phyloP scores from a whole-genome alignment of 2,113 vertebrate genomes.

The Strigops habroptila region DNA sequence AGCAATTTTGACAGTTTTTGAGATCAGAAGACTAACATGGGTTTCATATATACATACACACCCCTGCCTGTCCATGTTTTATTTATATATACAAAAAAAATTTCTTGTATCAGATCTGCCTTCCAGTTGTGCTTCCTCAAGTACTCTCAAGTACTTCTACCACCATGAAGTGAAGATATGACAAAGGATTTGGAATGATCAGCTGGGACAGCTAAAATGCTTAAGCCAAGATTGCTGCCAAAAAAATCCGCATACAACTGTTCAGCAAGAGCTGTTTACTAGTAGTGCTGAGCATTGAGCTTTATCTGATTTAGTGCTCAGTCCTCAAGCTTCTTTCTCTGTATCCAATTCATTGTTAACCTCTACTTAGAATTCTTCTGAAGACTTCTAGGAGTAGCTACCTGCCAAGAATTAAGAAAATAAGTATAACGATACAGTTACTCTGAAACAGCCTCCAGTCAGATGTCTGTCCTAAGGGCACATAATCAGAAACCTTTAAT shows the following conservation, averaged over 20 bases:
- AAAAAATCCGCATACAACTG: not conserved
- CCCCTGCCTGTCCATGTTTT: not conserved
- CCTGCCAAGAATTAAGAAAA: not conserved
- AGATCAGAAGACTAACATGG: not conserved
- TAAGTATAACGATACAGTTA: not conserved
- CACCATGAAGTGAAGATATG: not conserved
- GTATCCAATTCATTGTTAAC: not conserved
- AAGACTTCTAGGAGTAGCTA: not conserved
- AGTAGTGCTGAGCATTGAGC: not conserved
- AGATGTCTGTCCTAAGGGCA: not conserved
- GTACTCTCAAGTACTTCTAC: not conserved
- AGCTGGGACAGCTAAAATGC: not conserved
- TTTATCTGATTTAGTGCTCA: not conserved
- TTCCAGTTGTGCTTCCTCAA: not conserved
- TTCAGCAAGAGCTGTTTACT: not conserved
- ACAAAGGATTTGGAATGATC: not conserved
- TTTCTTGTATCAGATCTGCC: not conserved
- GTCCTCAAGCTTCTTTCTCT: not conserved
- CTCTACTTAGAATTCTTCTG: not conserved
- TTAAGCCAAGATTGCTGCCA: not conserved
- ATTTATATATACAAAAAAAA: not conserved
- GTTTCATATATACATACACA: not conserved
- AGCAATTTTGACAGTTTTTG: not conserved
- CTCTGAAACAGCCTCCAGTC: not conserved
- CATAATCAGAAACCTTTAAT: not conserved